These are phyloP conservation scores for Microchirus variegatus DNA, from an alignment of 2,797 vertebrate genomes.

Conservation along the genomic window DNA sequence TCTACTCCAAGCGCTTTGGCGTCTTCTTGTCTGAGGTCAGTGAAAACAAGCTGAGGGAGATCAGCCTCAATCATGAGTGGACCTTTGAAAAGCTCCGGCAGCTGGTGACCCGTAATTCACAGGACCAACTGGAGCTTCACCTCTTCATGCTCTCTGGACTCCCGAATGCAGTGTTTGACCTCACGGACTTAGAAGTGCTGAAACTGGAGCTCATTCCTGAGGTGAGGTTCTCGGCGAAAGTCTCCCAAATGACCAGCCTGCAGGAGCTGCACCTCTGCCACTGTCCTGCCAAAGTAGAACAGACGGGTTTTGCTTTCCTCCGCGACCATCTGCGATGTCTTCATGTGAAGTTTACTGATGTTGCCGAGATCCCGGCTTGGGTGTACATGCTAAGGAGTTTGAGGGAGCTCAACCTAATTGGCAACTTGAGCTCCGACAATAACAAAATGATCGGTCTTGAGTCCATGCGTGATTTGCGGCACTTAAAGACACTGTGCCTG, in stretches of 20 bases:
- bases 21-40: slow-evolving; percentile 97
- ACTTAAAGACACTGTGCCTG: slow-evolving; percentile 91
- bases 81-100: slow-evolving; percentile 94
- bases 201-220: slow-evolving; percentile 97
- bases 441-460: slow-evolving; percentile 98
- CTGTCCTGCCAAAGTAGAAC: slow-evolving; percentile 95
- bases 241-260: slow-evolving; percentile 96
- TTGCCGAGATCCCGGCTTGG: slow-evolving; percentile 95
- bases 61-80: slow-evolving; percentile 98
- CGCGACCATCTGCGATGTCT: slow-evolving; percentile 94
- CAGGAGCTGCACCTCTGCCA: slow-evolving; percentile 95
- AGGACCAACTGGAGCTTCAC: slow-evolving; percentile 93
- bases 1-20: slow-evolving; percentile 96
- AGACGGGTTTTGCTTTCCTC: slow-evolving; percentile 94
- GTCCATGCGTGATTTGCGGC: slow-evolving; percentile 92
- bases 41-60: slow-evolving; percentile 96
- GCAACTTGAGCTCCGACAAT: slow-evolving; percentile 96
- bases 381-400: slow-evolving; percentile 95
- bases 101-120: slow-evolving; percentile 89
- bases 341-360: slow-evolving; percentile 96
- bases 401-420: slow-evolving; percentile 91
- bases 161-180: slow-evolving; percentile 94
- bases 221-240: slow-evolving; percentile 93
- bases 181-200: slow-evolving; percentile 93
- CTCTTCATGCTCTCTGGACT: slow-evolving; percentile 96